phyloP scores from a whole-genome alignment of 2,113 vertebrate species.

The Percina caprodes region DNA sequence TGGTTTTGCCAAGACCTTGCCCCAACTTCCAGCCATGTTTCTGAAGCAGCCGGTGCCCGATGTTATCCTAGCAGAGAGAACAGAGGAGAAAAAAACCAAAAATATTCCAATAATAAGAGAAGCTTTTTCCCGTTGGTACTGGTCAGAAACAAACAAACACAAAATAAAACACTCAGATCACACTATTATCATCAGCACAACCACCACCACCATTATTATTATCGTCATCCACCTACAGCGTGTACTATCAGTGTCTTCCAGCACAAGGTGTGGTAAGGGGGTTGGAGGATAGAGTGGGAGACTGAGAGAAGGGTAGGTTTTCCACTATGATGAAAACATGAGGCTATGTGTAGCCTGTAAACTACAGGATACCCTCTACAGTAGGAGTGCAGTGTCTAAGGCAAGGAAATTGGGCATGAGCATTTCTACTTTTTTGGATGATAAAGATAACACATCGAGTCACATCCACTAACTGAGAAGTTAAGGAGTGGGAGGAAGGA shows the following conservation, averaged over 20 bases:
- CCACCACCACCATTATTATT: constrained; percentile 75
- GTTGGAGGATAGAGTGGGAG: constrained; percentile 42
- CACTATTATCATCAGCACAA: constrained; percentile 77
- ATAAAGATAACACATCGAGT: constrained; percentile 64
- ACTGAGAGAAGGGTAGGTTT: constrained; percentile 53
- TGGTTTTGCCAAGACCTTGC: constrained; percentile 97
- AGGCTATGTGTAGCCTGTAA: constrained; percentile 64
- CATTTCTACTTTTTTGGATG: constrained; percentile 39
- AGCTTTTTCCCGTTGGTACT: constrained; percentile 88
- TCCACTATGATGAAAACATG: constrained; percentile 53
- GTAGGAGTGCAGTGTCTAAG: constrained; percentile 47
- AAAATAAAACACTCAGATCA: constrained; percentile 76
- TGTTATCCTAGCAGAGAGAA: constrained; percentile 99
- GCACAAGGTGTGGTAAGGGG: constrained; percentile 68
- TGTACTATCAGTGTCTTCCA: constrained; percentile 82
- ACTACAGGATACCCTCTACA: constrained; percentile 54
- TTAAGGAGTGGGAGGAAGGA: constrained; percentile 62
- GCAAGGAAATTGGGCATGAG: constrained; percentile 43
- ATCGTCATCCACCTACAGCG: constrained; percentile 78
- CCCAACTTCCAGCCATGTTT: constrained; percentile 99
- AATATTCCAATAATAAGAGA: constrained; percentile 99
- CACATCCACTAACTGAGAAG: constrained; percentile 71
- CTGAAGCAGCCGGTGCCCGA: constrained; percentile 99
- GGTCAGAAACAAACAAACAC: constrained; percentile 71
- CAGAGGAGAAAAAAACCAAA: constrained; percentile 99